Conservation (phyloP, 2,888 invertebrate genomes). For the Desoria tigrina region DNA sequence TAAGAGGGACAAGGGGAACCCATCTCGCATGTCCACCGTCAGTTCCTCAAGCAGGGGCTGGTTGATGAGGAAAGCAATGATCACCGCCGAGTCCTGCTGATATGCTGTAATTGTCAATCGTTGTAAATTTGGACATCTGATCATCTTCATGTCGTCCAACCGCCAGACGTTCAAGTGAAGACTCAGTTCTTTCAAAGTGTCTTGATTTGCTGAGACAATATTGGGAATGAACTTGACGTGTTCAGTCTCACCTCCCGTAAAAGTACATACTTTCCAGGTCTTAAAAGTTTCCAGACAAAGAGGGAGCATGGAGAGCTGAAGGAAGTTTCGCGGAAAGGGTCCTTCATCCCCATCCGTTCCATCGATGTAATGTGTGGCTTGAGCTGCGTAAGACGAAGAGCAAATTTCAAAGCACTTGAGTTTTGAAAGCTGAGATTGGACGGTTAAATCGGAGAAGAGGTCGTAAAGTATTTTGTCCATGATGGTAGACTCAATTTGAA, state of each 20-base stretch:
- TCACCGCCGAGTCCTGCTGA: conserved; percentile 13
- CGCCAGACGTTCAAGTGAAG: conserved; percentile 38
- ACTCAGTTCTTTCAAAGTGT: conserved; percentile 31
- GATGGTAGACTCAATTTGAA: conserved; percentile 23
- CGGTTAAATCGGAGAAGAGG: conserved; percentile 14
- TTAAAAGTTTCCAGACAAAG: conserved; percentile 19
- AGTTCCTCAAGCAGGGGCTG: conserved; percentile 39
- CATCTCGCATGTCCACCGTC: conserved; percentile 23
- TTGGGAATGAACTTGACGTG: conserved; percentile 34
- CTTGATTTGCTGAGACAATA: conserved; percentile 27
- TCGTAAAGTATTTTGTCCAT: conserved; percentile 28
- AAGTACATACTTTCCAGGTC: conserved; percentile 30
- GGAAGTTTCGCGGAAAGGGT: conserved; percentile 40
- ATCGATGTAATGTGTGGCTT: conserved; percentile 20
- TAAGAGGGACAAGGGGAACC: conserved; percentile 29
- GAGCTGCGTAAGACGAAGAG: not conserved
- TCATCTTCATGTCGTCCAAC: conserved; percentile 26
- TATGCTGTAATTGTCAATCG: conserved; percentile 23
- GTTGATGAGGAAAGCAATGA: conserved; percentile 31
- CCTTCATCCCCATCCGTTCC: conserved; percentile 32
- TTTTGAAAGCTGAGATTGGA: conserved; percentile 23
- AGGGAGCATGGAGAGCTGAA: conserved; percentile 34
- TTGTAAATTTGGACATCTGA: conserved; percentile 35
- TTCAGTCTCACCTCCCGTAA: conserved; percentile 15
- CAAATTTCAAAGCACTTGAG: conserved; percentile 24